A percentile compares a stretch with the other conserved stretches of the same genome.
These are phyloP conservation scores for Octomys mimax DNA, from an alignment of 2,797 vertebrate species.

Conservation along the genomic window DNA sequence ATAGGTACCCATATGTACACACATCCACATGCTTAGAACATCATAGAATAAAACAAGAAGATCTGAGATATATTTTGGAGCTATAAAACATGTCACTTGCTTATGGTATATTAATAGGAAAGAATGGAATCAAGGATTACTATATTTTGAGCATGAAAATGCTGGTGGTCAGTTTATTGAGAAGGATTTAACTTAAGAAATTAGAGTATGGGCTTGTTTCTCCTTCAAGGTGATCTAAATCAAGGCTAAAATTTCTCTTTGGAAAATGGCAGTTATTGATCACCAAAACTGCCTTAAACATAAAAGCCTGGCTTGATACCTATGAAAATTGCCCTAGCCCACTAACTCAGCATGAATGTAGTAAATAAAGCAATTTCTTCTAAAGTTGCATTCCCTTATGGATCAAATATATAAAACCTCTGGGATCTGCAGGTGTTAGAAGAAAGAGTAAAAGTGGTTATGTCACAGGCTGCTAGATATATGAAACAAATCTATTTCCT, in stretches of 20 bases:
- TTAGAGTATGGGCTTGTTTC: constrained; percentile 17
- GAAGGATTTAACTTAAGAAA: background rate
- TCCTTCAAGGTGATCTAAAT: background rate
- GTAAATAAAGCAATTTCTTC: background rate
- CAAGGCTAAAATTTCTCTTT: background rate
- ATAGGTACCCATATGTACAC: background rate
- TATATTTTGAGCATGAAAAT: background rate
- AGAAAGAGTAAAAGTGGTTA: constrained; percentile 21
- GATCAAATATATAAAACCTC: constrained; percentile 31
- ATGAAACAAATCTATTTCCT: background rate
- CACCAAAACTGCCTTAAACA: background rate
- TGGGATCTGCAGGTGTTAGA: background rate
- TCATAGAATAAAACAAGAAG: background rate
- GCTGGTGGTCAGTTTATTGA: background rate
- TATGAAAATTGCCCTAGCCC: background rate
- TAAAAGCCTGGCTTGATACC: background rate
- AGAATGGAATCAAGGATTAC: constrained; percentile 21
- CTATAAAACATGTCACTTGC: background rate
- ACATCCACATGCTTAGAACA: background rate
- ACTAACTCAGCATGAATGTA: background rate
- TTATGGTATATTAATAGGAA: background rate
- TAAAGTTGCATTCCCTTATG: background rate
- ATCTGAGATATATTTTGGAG: background rate
- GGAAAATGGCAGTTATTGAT: background rate
- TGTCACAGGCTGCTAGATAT: background rate